Base-by-base conservation (phyloP, 2,888 invertebrate genomes). In the Oligia fasciuncula region DNA sequence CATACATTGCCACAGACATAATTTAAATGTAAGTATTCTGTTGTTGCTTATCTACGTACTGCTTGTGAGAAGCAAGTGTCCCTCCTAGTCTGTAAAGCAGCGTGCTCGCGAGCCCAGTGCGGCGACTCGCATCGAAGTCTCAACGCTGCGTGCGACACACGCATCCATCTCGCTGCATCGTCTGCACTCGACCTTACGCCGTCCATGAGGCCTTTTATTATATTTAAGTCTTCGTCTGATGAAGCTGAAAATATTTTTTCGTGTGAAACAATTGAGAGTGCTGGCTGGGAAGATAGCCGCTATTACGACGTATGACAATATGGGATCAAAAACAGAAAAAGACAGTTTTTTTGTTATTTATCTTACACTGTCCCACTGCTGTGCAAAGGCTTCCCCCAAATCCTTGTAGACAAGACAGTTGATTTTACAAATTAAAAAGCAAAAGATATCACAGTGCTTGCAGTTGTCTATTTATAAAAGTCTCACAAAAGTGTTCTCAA, bases 61-160 rank as follows among this genome's bases (percentile, higher is more conserved):
- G 99, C 98, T 95, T 99, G 99, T 5, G 99, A 98, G 93, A 99
- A 99, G 93, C 99, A 99, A 29, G 98, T 98, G 94, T 99, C 99
- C 77, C 99, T 96, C 62, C 99, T 96, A 80, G 94, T 94, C 86
- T 99, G 99, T 89, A 98, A 97, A 9, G 98, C 98, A n/a, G 97
- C 96, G 76, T 97, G 93, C 80, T 98, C 98, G 29, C 98, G 95
- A 78, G 98, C 98, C 87, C 98, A 98, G 72, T 97, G 97, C 85
- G 98, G 98, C 60, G 98, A 97, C 91, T 98, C 98, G 93, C 98
- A 98, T 87, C 98, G 98, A 46, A 99, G 97, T 8, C 99, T 97
- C 92, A 98, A 97, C 23, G 98, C 98, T 9, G 98, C 98, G 95
- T 99, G 99, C 54, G 98, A 98, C 4, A 98, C 95, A 51, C 98